Conservation (phyloP, 1,140 invertebrate species). For the Nasonia vitripennis region DNA sequence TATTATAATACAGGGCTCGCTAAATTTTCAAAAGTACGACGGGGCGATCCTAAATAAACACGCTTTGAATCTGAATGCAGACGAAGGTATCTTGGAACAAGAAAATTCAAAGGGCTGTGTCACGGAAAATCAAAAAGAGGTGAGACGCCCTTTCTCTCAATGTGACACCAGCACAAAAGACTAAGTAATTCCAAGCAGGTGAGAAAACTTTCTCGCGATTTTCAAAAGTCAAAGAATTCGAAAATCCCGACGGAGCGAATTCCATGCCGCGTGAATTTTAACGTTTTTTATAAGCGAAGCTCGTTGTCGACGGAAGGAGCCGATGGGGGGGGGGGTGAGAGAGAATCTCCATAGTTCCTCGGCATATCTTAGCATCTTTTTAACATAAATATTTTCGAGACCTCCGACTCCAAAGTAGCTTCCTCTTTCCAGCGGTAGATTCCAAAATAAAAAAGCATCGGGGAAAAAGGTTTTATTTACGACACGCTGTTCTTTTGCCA, state of each 20-base stretch:
- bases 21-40: slow-evolving; percentile 19
- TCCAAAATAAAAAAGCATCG: background rate
- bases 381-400: slow-evolving; percentile 30
- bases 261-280: background rate
- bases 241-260: background rate
- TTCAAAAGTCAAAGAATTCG: background rate
- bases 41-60: slow-evolving; percentile 20
- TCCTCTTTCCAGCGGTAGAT: background rate
- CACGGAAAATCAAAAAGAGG: slow-evolving; percentile 1
- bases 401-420: background rate
- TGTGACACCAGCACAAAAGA: background rate
- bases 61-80: background rate
- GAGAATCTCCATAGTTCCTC: background rate
- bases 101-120: slow-evolving; percentile 13
- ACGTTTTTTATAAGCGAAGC: background rate
- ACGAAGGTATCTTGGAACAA: background rate
- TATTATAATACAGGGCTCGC: background rate
- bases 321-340: background rate
- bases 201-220: slow-evolving; percentile 20
- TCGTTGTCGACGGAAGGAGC: too few relatives aligned
- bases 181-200: slow-evolving; percentile 31
- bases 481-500: slow-evolving; percentile 24
- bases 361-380: background rate
- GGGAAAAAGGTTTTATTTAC: slow-evolving; percentile 33
- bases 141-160: background rate